Evolutionary conservation across 2,797 vertebrate species (phyloP), one percentile per base, ranked within the genome.

Genomic region (Onychomys torridus): DNA sequence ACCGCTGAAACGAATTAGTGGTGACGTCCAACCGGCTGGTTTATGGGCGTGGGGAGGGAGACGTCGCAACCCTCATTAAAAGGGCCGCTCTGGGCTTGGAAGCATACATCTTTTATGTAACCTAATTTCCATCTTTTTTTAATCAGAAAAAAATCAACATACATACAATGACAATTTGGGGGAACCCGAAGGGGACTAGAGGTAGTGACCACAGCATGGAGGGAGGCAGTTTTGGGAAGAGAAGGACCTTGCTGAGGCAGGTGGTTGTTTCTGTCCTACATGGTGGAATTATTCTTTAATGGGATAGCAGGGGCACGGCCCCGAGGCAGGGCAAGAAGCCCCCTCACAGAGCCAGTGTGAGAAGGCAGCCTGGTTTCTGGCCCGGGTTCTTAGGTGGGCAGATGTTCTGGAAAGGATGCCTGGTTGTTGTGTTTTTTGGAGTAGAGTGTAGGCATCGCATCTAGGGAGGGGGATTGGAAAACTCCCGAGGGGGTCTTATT

Each of bases 61-160:
- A 98, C 97, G 98, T 96, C 97, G 98, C 98, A 98, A 98, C 97
- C 98, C 98, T 98, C 98, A 98, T 98, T 98, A 98, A 97, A 97
- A 98, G 98, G 97, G 97, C 96, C 92, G 96, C 98, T 97, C 96
- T 40, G 98, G 96, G 98, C 97, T 98, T 98, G 97, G 71, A 98
- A 98, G 97, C 98, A 98, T 98, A 98, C 98, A 98, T 98, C 98
- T 99, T 98, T 99, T 99, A 98, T 98, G 98, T 98, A 98, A 98
- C 98, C 98, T 98, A 98, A 98, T 98, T 98, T 98, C 97, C 98
- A 98, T 98, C 90, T 98, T 96, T 90, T 90, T 59, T 52, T 90
- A 96, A 96, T 95, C 96, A 96, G 96, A 91, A 97, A 95, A 97
- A 89, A 90, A 98, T 97, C 93, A 97, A 93, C 75, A 57, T 93